Conservation (phyloP, 2,888 invertebrate genomes). For the Panorpa germanica region DNA sequence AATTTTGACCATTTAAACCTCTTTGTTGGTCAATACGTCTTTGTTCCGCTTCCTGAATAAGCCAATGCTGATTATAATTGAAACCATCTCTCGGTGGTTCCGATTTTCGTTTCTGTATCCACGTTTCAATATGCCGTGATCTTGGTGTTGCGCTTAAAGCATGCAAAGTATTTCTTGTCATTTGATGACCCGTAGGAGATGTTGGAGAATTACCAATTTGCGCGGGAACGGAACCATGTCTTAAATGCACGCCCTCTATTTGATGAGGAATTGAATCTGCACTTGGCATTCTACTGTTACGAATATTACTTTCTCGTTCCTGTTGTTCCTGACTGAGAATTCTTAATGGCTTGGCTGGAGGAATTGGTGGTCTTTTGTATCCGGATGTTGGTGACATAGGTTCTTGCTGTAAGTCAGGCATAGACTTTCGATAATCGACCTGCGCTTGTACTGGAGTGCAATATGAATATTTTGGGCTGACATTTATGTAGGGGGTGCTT, state of each 20-base stretch:
- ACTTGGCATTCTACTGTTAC: conserved; percentile 37
- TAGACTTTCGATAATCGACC: conserved; percentile 32
- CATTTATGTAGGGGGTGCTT: conserved; percentile 19
- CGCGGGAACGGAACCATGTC: conserved; percentile 23
- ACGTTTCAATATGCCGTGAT: conserved; percentile 41
- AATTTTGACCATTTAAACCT: conserved; percentile 15
- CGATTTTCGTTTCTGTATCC: conserved; percentile 35
- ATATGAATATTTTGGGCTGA: too few species aligned
- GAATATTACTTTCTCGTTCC: conserved; percentile 10
- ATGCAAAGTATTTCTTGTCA: conserved; percentile 50
- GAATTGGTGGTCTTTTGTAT: conserved; percentile 25
- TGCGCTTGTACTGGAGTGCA: conserved; percentile 19
- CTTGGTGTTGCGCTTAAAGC: conserved; percentile 60
- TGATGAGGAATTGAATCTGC: too few species aligned
- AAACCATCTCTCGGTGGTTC: conserved; percentile 34
- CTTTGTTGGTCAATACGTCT: conserved; percentile 49
- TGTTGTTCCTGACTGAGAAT: conserved; percentile 7
- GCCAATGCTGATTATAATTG: conserved; percentile 72
- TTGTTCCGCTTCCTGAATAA: conserved; percentile 86
- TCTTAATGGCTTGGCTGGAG: conserved; percentile 34
- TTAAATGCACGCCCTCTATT: conserved; percentile 22
- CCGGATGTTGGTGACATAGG: conserved; percentile 22
- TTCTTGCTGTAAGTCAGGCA: conserved; percentile 31
- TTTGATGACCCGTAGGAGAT: conserved; percentile 33
- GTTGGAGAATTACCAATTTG: conserved; percentile 16